These are phyloP conservation scores for Sciurus niger DNA, from an alignment of 2,113 vertebrate genomes.

Conservation along the genomic window DNA sequence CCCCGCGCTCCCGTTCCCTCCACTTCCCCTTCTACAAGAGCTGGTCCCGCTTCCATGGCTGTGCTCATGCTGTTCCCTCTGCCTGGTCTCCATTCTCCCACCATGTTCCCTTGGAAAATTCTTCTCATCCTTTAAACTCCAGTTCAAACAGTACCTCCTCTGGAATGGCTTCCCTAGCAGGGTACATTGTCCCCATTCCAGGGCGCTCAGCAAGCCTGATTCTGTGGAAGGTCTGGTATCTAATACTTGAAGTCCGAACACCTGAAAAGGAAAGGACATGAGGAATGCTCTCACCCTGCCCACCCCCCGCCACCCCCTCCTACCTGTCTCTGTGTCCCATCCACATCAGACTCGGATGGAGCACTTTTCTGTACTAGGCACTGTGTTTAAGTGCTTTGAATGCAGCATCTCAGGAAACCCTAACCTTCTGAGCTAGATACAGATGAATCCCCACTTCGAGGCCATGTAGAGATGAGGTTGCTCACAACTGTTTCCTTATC, in stretches of 20 bases:
- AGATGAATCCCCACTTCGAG: background rate
- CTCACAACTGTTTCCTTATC: background rate
- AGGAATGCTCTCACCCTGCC: background rate
- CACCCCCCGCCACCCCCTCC: no score
- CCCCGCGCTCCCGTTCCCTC: background rate
- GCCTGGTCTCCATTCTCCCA: background rate
- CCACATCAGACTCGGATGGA: background rate
- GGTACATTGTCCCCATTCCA: background rate
- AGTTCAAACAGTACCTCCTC: background rate
- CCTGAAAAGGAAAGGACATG: background rate
- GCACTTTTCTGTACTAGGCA: background rate
- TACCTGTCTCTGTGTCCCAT: background rate
- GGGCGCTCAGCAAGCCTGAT: background rate
- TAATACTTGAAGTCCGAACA: background rate
- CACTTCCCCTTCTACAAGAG: background rate
- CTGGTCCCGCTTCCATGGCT: background rate
- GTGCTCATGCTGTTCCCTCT: background rate
- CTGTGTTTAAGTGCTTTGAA: background rate
- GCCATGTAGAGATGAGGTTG: background rate
- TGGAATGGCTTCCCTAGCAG: background rate
- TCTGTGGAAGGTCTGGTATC: background rate
- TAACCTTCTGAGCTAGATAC: background rate
- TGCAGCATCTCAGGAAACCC: background rate
- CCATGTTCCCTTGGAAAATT: background rate
- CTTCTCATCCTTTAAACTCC: background rate